Evolutionary conservation across 2,888 invertebrate genomes (phyloP), one percentile per base, ranked within the genome.

Genomic region (Euplexia lucipara): DNA sequence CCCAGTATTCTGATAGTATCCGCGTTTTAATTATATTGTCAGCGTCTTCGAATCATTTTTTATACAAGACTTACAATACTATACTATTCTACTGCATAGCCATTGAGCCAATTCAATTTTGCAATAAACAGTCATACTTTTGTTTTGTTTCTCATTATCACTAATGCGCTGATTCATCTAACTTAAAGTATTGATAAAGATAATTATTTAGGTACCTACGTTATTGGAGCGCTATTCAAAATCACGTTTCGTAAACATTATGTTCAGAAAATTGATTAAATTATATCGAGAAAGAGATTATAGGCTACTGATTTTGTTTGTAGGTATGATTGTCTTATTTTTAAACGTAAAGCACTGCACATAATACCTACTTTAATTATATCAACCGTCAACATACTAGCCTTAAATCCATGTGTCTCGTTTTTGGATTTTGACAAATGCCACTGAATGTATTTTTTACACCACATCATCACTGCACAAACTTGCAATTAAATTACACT

Each of bases 221-320:
- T 45, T 12, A 48, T 18, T 26, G 14, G n/a, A 53, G 16, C 9
- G 9, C n/a, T n/a, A 41, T 12, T 32, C 16, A 14, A 53, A 48
- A 60, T 49, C 30, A 63, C 34, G 26, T 30, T 54, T 30, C 51
- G 10, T 70, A 51, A 52, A 52, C 12, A 48, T 30, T 42, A 18
- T 3, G 34, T 58, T n/a, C 26, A 37, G 7, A 61, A 61, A 20
- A n/a, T 37, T 45, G 30, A 75, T 57, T 69, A 75, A 47, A 47
- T 20, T 16, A 5, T 75, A 58, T 69, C 70, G 7, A 14, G 16
- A 69, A 35, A 35, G 18, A 41, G 18, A 68, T 18, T 45, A 68
- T 75, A 70, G 52, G 70, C 26, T 12, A 58, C 20, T 58, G 70
- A 70, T 59, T 76, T 48, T 20, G 14, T 34, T 52, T 4, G n/a